Percentiles rank a stretch among this genome's conserved stretches.
These are phyloP conservation scores for Micrasema longulum DNA, from an alignment of 1,140 invertebrate species.

Conservation along the genomic window DNA sequence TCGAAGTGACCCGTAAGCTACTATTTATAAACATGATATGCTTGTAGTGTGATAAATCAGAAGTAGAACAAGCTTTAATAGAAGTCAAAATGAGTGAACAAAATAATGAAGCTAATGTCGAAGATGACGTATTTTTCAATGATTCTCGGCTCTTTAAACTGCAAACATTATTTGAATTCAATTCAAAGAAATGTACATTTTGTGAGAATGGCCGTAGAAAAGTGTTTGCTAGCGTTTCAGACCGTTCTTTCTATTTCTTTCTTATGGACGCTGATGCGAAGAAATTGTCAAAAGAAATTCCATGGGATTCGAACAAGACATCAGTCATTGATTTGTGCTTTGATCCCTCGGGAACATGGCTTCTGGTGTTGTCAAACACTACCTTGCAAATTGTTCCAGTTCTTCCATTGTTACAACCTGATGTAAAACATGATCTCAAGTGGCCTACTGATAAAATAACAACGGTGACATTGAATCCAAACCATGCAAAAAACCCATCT, in stretches of 20 bases:
- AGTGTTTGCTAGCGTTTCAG: slow-evolving; percentile 41
- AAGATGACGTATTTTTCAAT: slow-evolving; percentile 28
- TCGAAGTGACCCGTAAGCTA: no score
- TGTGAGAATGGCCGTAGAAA: slow-evolving; percentile 43
- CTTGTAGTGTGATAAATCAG: no score
- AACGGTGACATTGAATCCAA: slow-evolving; percentile 31
- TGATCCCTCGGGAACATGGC: slow-evolving; percentile 73
- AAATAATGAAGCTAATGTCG: not conserved
- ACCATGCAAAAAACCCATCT: slow-evolving; percentile 25
- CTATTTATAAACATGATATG: no score
- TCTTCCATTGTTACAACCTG: slow-evolving; percentile 36
- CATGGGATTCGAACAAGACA: slow-evolving; percentile 70
- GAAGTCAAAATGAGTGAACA: slow-evolving; percentile 24
- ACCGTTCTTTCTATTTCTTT: slow-evolving; percentile 33
- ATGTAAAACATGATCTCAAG: slow-evolving; percentile 35
- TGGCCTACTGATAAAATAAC: slow-evolving; percentile 36
- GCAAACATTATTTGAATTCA: slow-evolving; percentile 38
- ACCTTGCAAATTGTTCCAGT: slow-evolving; percentile 40
- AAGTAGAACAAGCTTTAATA: slow-evolving; percentile 1
- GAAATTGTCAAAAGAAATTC: slow-evolving; percentile 61
- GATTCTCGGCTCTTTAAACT: slow-evolving; percentile 44
- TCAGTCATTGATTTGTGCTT: slow-evolving; percentile 72
- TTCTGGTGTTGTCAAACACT: slow-evolving; percentile 63
- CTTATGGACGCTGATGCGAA: slow-evolving; percentile 58
- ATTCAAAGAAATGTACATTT: slow-evolving; percentile 42